Evolutionary conservation across 2,888 invertebrate genomes (phyloP), one percentile per base, ranked within the genome.

Genomic region (Vesta saturnalis): DNA sequence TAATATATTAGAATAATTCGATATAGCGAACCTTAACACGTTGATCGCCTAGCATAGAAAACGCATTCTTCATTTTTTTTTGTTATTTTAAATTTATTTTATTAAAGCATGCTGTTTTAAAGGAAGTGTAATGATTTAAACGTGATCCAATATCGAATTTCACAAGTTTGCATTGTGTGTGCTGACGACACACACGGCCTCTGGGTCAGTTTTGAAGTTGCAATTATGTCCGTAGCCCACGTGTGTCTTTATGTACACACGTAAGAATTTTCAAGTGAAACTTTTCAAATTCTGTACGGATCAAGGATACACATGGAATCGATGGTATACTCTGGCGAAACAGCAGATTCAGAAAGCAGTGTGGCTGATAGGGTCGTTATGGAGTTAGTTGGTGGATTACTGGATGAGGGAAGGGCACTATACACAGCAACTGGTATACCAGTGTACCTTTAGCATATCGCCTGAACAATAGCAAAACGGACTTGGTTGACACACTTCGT

Each of bases 281-380:
- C n/a, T n/a, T 8, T 23, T 3, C 23, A 23, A 8, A 5, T 23
- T 3, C 23, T 43, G 2, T 12, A 43, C 15, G 19, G 12, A 12
- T n/a, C 18, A 60, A 49, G 65, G 52, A 6, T 35, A 60, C 18
- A 60, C 52, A 39, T 15, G 59, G 19, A 59, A 59, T 43, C 12
- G 46, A 16, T 49, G 60, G 30, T 64, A 64, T 49, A 49, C 60
- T 18, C 59, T 49, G 8, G 35, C n/a, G 10, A 64, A 64, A 59
- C 47, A 21, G 10, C 64, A 64, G 21, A 64, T 47, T 21, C 60
- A 64, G 15, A 59, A n/a, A n/a, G n/a, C n/a, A n/a, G n/a, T n/a
- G n/a, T n/a, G n/a, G n/a, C n/a, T n/a, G 59, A 18, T 47, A 30
- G 6, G 60, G 60, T 19, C n/a, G 55, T 55, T 6, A 55, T 55